These are phyloP conservation scores for Apodemus speciosus DNA, from an alignment of 2,113 vertebrate species.

Conservation along the genomic window DNA sequence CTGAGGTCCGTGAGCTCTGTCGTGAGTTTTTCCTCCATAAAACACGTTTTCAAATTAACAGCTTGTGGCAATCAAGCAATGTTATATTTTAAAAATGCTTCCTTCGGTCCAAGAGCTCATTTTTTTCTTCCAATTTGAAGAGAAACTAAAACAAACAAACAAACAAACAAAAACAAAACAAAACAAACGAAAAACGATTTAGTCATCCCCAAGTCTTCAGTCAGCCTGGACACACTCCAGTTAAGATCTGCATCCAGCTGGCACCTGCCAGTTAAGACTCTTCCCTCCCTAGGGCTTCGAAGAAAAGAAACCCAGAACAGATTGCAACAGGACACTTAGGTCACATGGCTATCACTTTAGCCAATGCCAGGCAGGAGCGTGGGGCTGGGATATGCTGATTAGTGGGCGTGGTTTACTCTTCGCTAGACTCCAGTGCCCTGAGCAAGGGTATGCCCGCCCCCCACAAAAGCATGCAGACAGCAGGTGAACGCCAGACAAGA, in stretches of 20 bases:
- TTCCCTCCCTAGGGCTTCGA: neutral
- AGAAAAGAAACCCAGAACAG: neutral
- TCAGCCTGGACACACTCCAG: neutral
- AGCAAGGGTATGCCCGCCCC: neutral
- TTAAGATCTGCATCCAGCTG: neutral
- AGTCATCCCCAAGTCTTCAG: neutral
- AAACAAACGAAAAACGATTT: neutral
- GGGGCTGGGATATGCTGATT: neutral
- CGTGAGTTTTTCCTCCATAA: neutral
- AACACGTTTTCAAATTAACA: neutral
- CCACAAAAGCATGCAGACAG: too few relatives aligned
- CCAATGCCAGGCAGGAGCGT: neutral
- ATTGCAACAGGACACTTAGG: neutral
- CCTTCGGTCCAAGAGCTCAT: neutral
- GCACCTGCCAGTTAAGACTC: neutral
- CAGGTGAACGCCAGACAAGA: neutral
- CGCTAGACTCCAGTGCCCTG: neutral
- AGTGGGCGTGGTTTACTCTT: neutral
- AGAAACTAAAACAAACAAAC: neutral
- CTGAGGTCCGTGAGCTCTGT: too few relatives aligned
- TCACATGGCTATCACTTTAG: neutral
- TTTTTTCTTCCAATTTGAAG: constrained; percentile 7
- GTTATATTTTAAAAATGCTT: neutral
- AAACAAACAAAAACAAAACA: too few relatives aligned
- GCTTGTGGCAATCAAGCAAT: neutral